Evolutionary conservation across 2,888 invertebrate species (phyloP).

Genomic region (Melinaea marsaeus): DNA sequence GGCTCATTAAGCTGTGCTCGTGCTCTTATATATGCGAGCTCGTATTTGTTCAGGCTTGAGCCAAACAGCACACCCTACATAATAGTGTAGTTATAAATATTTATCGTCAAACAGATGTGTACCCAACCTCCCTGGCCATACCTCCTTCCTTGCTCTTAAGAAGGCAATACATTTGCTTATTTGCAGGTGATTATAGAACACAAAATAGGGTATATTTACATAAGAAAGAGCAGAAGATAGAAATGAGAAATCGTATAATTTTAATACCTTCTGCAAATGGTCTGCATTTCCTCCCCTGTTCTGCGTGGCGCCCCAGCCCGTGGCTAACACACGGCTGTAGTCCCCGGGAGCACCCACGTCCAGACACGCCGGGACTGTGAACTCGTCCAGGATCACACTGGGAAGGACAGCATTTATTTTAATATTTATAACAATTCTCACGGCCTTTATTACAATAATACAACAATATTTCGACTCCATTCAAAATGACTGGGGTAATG

Average conservation of each 20-base stretch:
- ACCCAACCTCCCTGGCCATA: no score
- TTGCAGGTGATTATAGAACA: neutral
- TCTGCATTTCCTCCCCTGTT: slow-evolving; percentile 40
- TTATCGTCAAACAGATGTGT: no score
- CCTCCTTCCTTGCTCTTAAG: no score
- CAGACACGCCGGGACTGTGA: neutral
- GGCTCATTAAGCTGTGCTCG: neutral
- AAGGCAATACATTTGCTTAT: no score
- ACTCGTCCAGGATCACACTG: slow-evolving; percentile 38
- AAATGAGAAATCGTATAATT: neutral
- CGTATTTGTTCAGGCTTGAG: no score
- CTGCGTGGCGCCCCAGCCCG: slow-evolving; percentile 50
- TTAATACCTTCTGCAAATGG: slow-evolving; percentile 47
- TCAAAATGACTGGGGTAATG: neutral
- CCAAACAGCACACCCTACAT: no score
- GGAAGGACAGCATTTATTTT: neutral
- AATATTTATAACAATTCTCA: neutral
- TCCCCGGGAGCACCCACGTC: slow-evolving; percentile 34
- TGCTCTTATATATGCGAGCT: no score
- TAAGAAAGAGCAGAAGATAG: no score
- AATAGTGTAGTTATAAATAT: no score
- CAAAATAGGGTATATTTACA: no score
- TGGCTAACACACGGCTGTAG: slow-evolving; percentile 40
- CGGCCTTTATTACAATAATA: neutral
- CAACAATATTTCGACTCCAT: neutral